phyloP scores from a whole-genome alignment of 2,888 invertebrate species.

The Nephrotoma appendiculata region DNA sequence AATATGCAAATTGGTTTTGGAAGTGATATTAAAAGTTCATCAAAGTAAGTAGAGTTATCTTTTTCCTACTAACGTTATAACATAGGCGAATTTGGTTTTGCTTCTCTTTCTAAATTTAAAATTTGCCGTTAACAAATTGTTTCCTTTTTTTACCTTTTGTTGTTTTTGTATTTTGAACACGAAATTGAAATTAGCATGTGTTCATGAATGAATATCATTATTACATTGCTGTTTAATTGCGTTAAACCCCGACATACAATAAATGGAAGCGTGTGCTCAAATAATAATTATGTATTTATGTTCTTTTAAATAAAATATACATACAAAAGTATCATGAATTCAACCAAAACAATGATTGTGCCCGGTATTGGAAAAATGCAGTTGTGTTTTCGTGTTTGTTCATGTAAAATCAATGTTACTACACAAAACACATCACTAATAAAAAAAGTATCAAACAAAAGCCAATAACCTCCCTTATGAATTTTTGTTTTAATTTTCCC shows the following conservation, averaged over 20 bases:
- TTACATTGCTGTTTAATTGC: not conserved
- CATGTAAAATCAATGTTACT: not conserved
- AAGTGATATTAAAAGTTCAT: conserved; percentile 45
- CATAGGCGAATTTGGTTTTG: not conserved
- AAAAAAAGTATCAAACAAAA: not conserved
- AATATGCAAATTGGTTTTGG: conserved; percentile 42
- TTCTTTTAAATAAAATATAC: not conserved
- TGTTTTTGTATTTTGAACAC: not conserved
- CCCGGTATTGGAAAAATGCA: not conserved
- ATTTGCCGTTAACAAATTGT: not conserved
- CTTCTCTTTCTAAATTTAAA: not conserved
- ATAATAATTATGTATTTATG: not conserved
- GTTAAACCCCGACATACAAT: not conserved
- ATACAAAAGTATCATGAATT: not conserved
- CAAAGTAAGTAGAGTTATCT: conserved; percentile 37
- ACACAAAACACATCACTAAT: not conserved
- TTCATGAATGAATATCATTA: not conserved
- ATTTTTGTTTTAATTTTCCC: not conserved
- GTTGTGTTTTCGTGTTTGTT: not conserved
- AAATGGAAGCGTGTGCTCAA: not conserved
- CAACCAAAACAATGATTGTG: not conserved
- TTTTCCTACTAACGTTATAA: not conserved
- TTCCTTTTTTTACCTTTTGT: not conserved
- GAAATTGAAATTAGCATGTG: not conserved
- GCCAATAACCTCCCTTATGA: not conserved